Conservation (phyloP, 2,113 vertebrate species). For the Trinectes maculatus region DNA sequence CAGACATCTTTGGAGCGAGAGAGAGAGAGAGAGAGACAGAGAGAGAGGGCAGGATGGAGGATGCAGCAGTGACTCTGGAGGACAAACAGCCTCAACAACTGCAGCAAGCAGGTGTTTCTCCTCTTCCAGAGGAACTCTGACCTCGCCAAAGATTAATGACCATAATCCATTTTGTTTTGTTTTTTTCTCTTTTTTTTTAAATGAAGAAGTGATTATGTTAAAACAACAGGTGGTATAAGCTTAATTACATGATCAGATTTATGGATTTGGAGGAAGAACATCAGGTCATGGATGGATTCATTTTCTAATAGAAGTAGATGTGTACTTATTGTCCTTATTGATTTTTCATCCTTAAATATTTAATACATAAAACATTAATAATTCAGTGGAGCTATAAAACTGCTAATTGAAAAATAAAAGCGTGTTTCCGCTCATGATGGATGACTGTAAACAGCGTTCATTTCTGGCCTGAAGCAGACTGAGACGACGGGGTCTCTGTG, state of each 20-base stretch:
- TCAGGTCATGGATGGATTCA: constrained; percentile 13
- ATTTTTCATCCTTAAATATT: constrained; percentile 48
- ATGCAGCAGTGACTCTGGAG: constrained; percentile 52
- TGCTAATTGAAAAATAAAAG: background rate
- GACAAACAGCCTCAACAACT: constrained; percentile 54
- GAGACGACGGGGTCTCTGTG: background rate
- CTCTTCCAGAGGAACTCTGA: constrained; percentile 50
- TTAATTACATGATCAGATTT: constrained; percentile 45
- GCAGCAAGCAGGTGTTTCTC: constrained; percentile 71
- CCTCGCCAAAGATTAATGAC: constrained; percentile 49
- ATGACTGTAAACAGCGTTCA: constrained; percentile 8
- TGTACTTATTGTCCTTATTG: constrained; percentile 8
- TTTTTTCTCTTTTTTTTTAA: background rate
- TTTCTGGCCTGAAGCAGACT: background rate
- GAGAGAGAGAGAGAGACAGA: background rate
- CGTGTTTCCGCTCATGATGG: background rate
- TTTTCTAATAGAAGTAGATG: constrained; percentile 17
- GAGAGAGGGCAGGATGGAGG: constrained; percentile 48
- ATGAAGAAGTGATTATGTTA: constrained; percentile 7
- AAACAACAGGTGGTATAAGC: constrained; percentile 19
- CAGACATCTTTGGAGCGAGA: constrained; percentile 25
- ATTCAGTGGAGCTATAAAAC: constrained; percentile 13
- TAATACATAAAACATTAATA: constrained; percentile 47
- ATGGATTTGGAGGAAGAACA: background rate
- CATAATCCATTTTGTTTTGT: constrained; percentile 16